Evolutionary conservation across 2,888 invertebrate species (phyloP), one percentile per base, ranked within the genome.

Genomic region (Bombylius discolor): DNA sequence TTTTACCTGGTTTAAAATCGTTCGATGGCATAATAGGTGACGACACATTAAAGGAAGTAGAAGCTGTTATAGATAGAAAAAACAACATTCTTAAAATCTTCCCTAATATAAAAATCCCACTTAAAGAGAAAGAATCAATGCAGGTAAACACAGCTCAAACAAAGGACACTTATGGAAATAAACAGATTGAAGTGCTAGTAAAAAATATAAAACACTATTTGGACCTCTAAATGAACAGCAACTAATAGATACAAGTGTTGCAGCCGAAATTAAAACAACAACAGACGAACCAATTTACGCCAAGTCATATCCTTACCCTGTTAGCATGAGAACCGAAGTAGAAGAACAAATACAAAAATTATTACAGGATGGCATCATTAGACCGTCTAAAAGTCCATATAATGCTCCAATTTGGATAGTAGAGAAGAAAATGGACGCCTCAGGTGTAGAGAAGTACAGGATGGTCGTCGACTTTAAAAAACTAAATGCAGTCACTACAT

Each of bases 261-360:
- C 64, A 56, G 70, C 72, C 44, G 55, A 64, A 49, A 73, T 74
- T n/a, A 58, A 60, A 39, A 67, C 66, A 1, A 62, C 57, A 1
- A 61, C 63, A 4, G 52, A 62, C 9, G 58, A 60, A 9, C 70
- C 69, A 0, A 63, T 70, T 5, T 65, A 63, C 49, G 58, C 65
- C 0, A 68, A 69, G 63, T 62, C 63, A 5, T 71, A 71, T 57
- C 59, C 70, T 11, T 70, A 70, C 54, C 71, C 71, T 0, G 62
- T 66, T 33, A 60, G 64, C 31, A 65, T 70, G 60, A 61, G 66
- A 54, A 39, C 52, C n/a, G 70, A 69, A 59, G 68, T 71, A 1
- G 61, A 68, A 5, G 61, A 51, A 8, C 67, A 71, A 60, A 63
- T 71, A 0, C 23, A 61, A 4, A 63, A 67, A 61, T 59, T 71